These are phyloP conservation scores for Pangasianodon hypophthalmus DNA, from an alignment of 2,113 vertebrate genomes.

Conservation along the genomic window DNA sequence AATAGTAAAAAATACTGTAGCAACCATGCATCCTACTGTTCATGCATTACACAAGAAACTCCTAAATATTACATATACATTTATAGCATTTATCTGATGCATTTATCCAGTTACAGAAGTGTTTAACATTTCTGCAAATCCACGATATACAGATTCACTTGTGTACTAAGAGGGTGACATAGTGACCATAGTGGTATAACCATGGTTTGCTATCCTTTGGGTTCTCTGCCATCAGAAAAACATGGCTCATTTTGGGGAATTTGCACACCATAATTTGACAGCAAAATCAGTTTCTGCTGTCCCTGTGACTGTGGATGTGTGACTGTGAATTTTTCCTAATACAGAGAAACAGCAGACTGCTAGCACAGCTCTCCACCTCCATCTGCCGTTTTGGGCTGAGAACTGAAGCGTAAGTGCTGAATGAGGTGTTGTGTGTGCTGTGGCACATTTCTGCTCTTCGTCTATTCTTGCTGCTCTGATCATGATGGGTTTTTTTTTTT, in stretches of 20 bases:
- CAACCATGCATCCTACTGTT: not conserved
- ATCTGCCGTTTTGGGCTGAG: conserved; percentile 60
- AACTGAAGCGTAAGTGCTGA: conserved; percentile 46
- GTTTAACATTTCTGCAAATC: not conserved
- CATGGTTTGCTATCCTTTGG: not conserved
- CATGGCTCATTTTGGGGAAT: not conserved
- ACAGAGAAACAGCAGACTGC: conserved; percentile 62
- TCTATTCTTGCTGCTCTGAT: not conserved
- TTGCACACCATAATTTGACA: conserved; percentile 13
- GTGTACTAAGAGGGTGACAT: too few species aligned
- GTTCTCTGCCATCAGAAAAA: not conserved
- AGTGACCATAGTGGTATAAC: too few species aligned
- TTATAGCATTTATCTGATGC: not conserved
- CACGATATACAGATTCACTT: not conserved
- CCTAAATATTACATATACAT: not conserved
- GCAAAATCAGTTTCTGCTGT: conserved; percentile 30
- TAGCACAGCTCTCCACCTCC: conserved; percentile 56
- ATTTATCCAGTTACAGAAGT: not conserved
- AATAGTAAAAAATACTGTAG: not conserved
- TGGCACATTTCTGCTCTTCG: not conserved
- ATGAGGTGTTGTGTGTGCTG: not conserved
- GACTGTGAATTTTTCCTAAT: conserved; percentile 60
- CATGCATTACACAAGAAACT: not conserved
- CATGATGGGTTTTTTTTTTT: not conserved
- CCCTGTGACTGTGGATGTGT: conserved; percentile 57